Evolutionary conservation across 2,113 vertebrate genomes (phyloP), one percentile per base, ranked within the genome.

Genomic region (Platysteira castanea): DNA sequence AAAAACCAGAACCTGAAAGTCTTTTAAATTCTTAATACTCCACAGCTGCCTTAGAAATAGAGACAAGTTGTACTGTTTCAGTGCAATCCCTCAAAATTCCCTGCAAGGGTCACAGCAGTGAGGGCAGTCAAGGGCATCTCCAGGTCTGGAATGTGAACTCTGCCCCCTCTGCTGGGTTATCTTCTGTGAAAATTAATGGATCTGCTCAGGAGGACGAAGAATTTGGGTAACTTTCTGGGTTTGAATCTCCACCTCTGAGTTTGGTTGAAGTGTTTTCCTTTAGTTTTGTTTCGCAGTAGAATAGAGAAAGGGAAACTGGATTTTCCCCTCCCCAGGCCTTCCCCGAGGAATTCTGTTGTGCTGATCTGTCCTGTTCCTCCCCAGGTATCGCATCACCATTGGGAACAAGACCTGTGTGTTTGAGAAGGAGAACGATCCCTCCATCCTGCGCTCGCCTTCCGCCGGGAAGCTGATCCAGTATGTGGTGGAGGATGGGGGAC

Each of bases 381-480:
- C 59, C 67, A 99, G 99, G 92, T 99, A 99, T 78, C 99, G 99
- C 63, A 99, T 99, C 95, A 99, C 99, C 7, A 99, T 99, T 50
- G 99, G 99, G 64, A 99, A 99, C 98, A 99, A 99, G 97, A 99
- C 99, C 7, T 99, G 99, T 89, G 99, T 99, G 86, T 99, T 99
- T 97, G 99, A 99, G 93, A 99, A 98, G 97, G 99, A 99, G 95
- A 99, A 99, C 1, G 99, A 99, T 79, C 99, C 99, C 5, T 99
- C 99, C 2, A 98, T 99, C 88, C 97, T 99, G 87, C 98, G 99
- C 57, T 99, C 99, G 0, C 99, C 99, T 3, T 99, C 99, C 0
- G 99, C 99, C 5, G 99, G 99, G 70, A 99, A 99, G 96, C 96
- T 99, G 57, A 99, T 99, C 97, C 99, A 99, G 97, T 99, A 99